These are phyloP conservation scores for Octodonta nipae DNA, from an alignment of 2,888 invertebrate genomes.

Conservation along the genomic window DNA sequence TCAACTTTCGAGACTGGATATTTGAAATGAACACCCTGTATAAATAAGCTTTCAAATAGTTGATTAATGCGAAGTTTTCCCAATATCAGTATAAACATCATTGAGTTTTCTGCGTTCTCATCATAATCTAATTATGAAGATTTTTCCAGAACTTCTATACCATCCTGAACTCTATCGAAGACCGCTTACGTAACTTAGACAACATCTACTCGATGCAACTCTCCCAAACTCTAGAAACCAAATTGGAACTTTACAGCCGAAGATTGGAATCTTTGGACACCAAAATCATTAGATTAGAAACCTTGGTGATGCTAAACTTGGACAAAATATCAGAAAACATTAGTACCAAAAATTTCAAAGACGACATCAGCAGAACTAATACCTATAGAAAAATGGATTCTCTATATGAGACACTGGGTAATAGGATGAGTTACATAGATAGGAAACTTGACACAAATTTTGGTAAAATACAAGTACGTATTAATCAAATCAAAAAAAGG, in stretches of 20 bases:
- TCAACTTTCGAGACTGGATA: too few relatives aligned
- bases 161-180: conserved; percentile 32
- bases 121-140: not conserved
- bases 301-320: conserved; percentile 28
- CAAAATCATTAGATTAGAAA: conserved; percentile 33
- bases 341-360: conserved; percentile 33
- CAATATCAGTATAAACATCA: too few relatives aligned
- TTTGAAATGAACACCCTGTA: too few relatives aligned
- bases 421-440: conserved; percentile 32
- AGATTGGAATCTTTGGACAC: conserved; percentile 34
- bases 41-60: too few relatives aligned
- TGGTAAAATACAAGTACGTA: conserved; percentile 31
- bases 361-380: conserved; percentile 33
- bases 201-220: conserved; percentile 29
- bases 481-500: not conserved
- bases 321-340: conserved; percentile 33
- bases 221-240: conserved; percentile 29
- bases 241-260: conserved; percentile 34
- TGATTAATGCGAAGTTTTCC: too few relatives aligned
- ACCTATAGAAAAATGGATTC: conserved; percentile 33
- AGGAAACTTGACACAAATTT: conserved; percentile 28
- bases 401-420: conserved; percentile 33
- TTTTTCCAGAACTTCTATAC: conserved; percentile 27
- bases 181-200: conserved; percentile 31
- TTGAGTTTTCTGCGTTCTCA: not conserved